A percentile compares a stretch with the other conserved stretches of the same genome.
phyloP scores from a whole-genome alignment of 2,888 invertebrate species.

The Drosophila kuntzei region DNA sequence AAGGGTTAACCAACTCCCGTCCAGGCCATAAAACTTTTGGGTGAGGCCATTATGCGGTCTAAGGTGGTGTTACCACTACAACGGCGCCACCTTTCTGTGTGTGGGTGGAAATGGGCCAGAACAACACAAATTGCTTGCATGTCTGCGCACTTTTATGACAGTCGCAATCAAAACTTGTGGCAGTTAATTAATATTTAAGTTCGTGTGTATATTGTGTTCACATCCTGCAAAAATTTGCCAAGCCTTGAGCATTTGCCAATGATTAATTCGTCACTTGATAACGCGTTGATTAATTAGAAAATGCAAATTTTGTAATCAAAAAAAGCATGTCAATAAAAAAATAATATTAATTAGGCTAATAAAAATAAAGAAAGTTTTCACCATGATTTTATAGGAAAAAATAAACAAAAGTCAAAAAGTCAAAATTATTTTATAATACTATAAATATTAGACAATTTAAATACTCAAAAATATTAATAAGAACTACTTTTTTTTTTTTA shows the following conservation, averaged over 20 bases:
- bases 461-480: not conserved
- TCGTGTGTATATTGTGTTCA: constrained; percentile 16
- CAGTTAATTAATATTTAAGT: constrained; percentile 70
- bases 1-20: constrained; percentile 74
- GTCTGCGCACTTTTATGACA: constrained; percentile 71
- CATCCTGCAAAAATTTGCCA: constrained; percentile 46
- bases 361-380: not conserved
- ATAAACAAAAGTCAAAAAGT: too few species aligned
- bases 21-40: constrained; percentile 70
- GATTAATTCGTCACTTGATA: constrained; percentile 61
- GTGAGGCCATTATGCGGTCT: constrained; percentile 52
- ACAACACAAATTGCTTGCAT: constrained; percentile 73
- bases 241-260: constrained; percentile 45
- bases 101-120: constrained; percentile 18
- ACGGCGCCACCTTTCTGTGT: constrained; percentile 5
- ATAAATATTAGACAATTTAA: too few species aligned
- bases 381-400: too few species aligned
- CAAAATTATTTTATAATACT: not conserved
- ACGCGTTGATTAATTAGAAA: constrained; percentile 42
- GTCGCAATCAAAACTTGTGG: constrained; percentile 54
- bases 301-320: constrained; percentile 35
- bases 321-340: not conserved
- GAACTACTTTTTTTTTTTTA: too few species aligned
- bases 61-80: constrained; percentile 1
- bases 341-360: constrained; percentile 8